Evolutionary conservation across 53 echinoderm and acorn worm genomes (phyloP).

Genomic region (Apostichopus leukothele): DNA sequence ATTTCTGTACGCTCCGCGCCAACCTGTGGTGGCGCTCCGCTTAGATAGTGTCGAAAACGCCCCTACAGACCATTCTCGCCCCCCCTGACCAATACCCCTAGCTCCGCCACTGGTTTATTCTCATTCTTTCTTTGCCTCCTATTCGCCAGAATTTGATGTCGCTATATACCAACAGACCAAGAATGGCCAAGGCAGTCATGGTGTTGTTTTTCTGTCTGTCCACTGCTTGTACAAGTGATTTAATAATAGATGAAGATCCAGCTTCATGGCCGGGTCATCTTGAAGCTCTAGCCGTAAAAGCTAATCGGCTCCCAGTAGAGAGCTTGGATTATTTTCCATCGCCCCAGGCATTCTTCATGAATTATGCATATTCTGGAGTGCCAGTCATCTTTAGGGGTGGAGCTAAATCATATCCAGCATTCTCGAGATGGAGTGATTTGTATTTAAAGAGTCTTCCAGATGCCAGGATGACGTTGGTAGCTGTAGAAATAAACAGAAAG

Average conservation of each 20-base stretch:
- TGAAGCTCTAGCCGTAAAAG: constrained; percentile 60
- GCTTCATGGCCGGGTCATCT: constrained; percentile 64
- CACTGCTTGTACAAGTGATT: not conserved
- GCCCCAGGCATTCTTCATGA: constrained; percentile 73
- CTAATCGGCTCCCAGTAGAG: constrained; percentile 40
- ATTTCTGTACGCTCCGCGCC: too few relatives aligned
- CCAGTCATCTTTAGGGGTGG: constrained; percentile 80
- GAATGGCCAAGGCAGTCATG: not conserved
- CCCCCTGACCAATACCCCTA: too few relatives aligned
- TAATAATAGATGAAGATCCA: not conserved
- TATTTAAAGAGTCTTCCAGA: constrained; percentile 63
- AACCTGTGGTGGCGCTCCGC: too few relatives aligned
- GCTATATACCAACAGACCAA: too few relatives aligned
- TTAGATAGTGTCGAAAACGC: too few relatives aligned
- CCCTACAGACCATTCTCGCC: too few relatives aligned
- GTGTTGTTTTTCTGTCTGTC: not conserved
- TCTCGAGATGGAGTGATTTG: constrained; percentile 69
- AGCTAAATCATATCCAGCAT: constrained; percentile 74
- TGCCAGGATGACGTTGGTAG: constrained; percentile 53
- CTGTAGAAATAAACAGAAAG: constrained; percentile 70
- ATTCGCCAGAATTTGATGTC: too few relatives aligned
- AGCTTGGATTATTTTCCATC: constrained; percentile 63
- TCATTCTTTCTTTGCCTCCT: too few relatives aligned
- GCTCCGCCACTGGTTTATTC: too few relatives aligned
- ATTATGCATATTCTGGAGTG: constrained; percentile 67